Evolutionary conservation across 2,113 vertebrate genomes (phyloP).

Genomic region (Porphyrio hochstetteri): DNA sequence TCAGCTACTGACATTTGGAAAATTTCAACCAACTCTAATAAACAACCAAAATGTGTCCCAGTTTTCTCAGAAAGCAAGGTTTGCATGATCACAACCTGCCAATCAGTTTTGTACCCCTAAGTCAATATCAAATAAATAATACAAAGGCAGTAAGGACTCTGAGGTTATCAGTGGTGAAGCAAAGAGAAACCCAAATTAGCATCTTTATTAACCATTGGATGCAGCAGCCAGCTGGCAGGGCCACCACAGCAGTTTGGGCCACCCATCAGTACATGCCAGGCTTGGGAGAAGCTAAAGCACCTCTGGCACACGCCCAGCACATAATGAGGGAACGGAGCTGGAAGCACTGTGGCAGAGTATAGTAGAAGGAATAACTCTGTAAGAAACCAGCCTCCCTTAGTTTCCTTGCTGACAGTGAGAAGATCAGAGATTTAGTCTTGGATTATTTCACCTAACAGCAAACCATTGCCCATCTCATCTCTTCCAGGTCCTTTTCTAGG

Average conservation of each 20-base stretch:
- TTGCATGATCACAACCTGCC: neutral
- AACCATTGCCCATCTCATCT: neutral
- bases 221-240: neutral
- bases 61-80: neutral
- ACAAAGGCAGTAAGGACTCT: neutral
- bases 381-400: neutral
- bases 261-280: neutral
- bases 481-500: neutral
- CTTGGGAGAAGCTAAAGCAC: neutral
- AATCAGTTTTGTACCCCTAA: neutral
- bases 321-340: neutral
- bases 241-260: neutral
- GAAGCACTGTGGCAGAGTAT: neutral
- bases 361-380: neutral
- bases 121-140: neutral
- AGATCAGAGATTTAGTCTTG: neutral
- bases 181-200: neutral
- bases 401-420: neutral
- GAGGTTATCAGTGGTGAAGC: neutral
- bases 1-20: neutral
- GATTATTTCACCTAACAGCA: neutral
- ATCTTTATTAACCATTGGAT: neutral
- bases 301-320: fast-evolving
- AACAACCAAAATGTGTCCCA: neutral
- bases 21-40: neutral